Base-by-base conservation (phyloP, 2,113 vertebrate genomes). In the Poeciliopsis retropinna region DNA sequence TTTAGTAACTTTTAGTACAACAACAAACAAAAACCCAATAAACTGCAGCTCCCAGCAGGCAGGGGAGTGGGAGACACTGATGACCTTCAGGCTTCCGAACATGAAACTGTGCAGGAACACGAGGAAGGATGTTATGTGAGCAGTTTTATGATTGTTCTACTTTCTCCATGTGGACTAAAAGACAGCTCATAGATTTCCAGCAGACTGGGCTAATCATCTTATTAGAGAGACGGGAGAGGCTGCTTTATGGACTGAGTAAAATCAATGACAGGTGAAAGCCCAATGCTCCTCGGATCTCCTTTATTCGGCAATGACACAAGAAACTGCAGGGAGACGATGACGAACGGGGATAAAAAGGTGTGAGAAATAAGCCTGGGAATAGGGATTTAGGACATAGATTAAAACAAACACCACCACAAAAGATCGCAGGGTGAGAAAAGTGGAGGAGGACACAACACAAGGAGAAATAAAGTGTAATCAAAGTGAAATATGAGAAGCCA, bases 231-330 rank as follows among this genome's bases (percentile, higher is more conserved):
- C 54, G 72, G 54, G 76, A 67, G 62, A 81, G 73, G 76, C 75
- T 78, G 81, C 77, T 87, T 91, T 79, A 87, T 85, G 79, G 76
- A 73, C 79, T 79, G 89, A 83, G 82, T 60, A 51, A 71, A 89
- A 87, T 88, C 80, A 85, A 86, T 90, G 83, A 61, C 80, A 83
- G 87, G 86, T 78, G 79, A 76, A 70, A 64, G 68, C 67, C 54
- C 28, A 63, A 72, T 73, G 86, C 80, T 3, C 64, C 69, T 78
- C 41, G 29, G 73, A 74, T 80, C 81, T 62, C 65, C 76, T 77
- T 83, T 64, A 72, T 60, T 87, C 78, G 68, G 67, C 72, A 75
- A 75, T 70, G 89, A 67, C 54, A 68, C 10, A 31, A 76, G 79
- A 82, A 39, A 34, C 37, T 2, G 67, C 41, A 30, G 44, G 37